These are phyloP conservation scores for Lepeophtheirus nordmannii DNA, from an alignment of 2,888 invertebrate species.

Conservation along the genomic window DNA sequence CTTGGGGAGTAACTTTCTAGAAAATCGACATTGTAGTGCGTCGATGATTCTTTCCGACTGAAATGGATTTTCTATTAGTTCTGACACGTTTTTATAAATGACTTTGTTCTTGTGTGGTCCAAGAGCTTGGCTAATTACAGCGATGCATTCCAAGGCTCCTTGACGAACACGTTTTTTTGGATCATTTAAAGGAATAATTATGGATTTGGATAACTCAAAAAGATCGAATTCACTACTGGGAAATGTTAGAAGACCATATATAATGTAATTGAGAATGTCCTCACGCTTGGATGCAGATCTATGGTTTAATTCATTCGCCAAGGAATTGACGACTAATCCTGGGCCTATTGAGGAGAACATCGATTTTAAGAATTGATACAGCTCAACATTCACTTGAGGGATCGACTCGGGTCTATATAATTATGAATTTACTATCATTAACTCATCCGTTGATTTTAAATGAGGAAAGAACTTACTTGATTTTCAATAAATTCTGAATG, in stretches of 20 bases:
- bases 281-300: conserved; percentile 47
- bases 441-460: not conserved
- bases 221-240: conserved; percentile 57
- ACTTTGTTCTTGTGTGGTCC: conserved; percentile 36
- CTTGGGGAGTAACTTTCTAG: conserved; percentile 54
- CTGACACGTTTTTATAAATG: not conserved
- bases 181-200: conserved; percentile 40
- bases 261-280: conserved; percentile 56
- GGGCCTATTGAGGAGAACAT: conserved; percentile 41
- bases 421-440: not conserved
- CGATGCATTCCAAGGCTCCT: conserved; percentile 60
- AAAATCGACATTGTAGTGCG: conserved; percentile 57
- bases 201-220: conserved; percentile 35
- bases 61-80: not conserved
- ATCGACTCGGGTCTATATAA: not conserved
- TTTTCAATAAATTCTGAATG: conserved; percentile 34
- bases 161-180: conserved; percentile 57
- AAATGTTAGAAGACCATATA: conserved; percentile 58
- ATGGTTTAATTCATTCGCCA: conserved; percentile 38
- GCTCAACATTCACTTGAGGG: conserved; percentile 32
- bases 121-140: conserved; percentile 56
- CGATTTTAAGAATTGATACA: conserved; percentile 38
- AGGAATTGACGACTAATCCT: conserved; percentile 39
- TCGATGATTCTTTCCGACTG: conserved; percentile 39
- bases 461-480: not conserved